A percentile compares a stretch with the other conserved stretches of the same genome.
Evolutionary conservation across 2,797 vertebrate genomes (phyloP).

Genomic region (Margarornis squamiger): DNA sequence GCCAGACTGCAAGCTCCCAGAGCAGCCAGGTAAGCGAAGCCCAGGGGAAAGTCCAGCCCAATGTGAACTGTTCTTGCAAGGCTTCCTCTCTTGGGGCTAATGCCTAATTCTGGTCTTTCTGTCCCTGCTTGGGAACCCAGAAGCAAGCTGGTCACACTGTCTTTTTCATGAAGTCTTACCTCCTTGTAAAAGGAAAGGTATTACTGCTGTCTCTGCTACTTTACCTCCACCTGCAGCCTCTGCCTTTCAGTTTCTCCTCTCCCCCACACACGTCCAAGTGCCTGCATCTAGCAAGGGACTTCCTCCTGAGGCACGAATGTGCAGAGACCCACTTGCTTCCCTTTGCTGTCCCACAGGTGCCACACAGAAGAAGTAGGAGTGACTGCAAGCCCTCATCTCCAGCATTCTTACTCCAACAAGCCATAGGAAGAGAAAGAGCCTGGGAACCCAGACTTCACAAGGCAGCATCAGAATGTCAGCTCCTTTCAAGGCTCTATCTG

Average conservation of each 20-base stretch:
- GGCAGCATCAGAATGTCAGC: neutral
- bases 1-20: neutral
- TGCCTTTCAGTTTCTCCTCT: neutral
- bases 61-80: neutral
- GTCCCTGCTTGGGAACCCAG: neutral
- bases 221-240: neutral
- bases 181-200: neutral
- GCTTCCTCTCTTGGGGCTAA: neutral
- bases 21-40: constrained; percentile 18
- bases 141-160: neutral
- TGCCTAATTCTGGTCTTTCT: neutral
- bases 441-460: neutral
- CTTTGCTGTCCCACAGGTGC: neutral
- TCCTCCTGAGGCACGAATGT: rapidly evolving
- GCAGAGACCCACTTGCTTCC: neutral
- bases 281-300: neutral
- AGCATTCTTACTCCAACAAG: neutral
- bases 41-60: neutral
- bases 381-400: neutral
- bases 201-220: neutral
- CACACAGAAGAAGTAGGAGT: neutral
- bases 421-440: neutral
- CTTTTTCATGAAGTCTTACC: neutral
- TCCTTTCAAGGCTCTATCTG: neutral
- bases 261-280: neutral